phyloP scores from a whole-genome alignment of 2,888 invertebrate genomes.

The Chouioia cunea region DNA sequence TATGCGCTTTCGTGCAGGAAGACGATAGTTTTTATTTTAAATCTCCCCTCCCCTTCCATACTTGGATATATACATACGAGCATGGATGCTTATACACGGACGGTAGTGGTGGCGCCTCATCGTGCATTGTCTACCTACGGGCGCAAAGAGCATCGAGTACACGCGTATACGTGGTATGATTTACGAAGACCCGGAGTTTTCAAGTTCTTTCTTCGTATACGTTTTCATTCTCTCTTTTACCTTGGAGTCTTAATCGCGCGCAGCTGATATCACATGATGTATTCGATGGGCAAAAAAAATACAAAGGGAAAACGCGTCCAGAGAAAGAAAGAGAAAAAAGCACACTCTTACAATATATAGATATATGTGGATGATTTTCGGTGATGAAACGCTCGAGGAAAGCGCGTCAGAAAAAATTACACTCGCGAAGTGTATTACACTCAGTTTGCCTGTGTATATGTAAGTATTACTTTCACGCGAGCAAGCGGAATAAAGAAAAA shows the following conservation, averaged over 20 bases:
- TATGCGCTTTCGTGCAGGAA: conserved; percentile 7
- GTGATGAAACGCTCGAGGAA: conserved; percentile 15
- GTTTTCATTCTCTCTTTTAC: conserved; percentile 25
- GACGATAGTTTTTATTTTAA: conserved; percentile 41
- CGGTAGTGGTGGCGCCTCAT: conserved; percentile 2
- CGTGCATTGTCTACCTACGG: conserved; percentile 39
- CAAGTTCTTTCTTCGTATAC: conserved; percentile 5
- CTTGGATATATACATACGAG: not conserved
- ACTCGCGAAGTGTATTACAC: no score
- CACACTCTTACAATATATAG: not conserved
- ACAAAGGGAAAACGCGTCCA: conserved; percentile 13
- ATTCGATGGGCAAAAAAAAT: conserved; percentile 6
- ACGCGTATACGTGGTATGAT: conserved; percentile 41
- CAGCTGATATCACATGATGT: conserved; percentile 43
- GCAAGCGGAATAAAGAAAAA: not conserved
- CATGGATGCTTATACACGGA: not conserved
- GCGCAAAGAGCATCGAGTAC: conserved; percentile 19
- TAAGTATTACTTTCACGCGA: not conserved
- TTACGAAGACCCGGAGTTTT: conserved; percentile 41
- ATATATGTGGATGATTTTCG: not conserved
- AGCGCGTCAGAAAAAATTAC: conserved; percentile 19
- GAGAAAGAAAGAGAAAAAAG: conserved; percentile 2
- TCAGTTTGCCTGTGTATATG: not conserved
- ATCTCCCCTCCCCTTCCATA: conserved; percentile 19
- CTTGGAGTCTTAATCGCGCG: conserved; percentile 38